phyloP scores from a whole-genome alignment of 2,113 vertebrate genomes.

The Conger conger region DNA sequence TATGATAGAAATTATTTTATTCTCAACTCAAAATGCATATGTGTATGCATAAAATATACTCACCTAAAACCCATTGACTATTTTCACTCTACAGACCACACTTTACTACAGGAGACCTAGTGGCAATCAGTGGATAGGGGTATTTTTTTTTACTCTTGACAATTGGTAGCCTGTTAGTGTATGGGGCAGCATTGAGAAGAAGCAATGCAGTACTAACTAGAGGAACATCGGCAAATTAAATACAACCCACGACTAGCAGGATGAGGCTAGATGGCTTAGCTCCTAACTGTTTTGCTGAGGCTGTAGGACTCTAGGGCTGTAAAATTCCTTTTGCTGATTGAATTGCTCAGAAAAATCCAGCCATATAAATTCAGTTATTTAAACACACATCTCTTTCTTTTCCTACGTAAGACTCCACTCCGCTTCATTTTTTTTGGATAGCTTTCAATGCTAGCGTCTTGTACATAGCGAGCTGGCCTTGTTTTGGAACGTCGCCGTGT shows the following conservation, averaged over 20 bases:
- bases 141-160: not conserved
- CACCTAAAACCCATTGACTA: not conserved
- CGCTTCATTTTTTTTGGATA: not conserved
- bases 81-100: not conserved
- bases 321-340: no score
- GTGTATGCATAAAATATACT: not conserved
- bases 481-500: not conserved
- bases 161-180: not conserved
- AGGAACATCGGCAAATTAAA: not conserved
- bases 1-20: no score
- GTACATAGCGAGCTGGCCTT: not conserved
- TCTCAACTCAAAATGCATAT: no score
- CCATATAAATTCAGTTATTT: no score
- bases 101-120: not conserved
- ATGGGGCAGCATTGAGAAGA: not conserved
- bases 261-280: no score
- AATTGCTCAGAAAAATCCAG: no score
- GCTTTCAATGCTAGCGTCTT: not conserved
- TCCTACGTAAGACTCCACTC: not conserved
- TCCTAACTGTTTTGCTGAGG: no score
- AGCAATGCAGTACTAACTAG: not conserved
- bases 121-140: not conserved
- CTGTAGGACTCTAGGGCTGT: no score
- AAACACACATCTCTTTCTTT: not conserved
- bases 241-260: not conserved